Percentiles rank a stretch among this genome's conserved stretches.
Evolutionary conservation across 2,797 vertebrate genomes (phyloP).

Genomic region (Enteromius thamalakanensis): DNA sequence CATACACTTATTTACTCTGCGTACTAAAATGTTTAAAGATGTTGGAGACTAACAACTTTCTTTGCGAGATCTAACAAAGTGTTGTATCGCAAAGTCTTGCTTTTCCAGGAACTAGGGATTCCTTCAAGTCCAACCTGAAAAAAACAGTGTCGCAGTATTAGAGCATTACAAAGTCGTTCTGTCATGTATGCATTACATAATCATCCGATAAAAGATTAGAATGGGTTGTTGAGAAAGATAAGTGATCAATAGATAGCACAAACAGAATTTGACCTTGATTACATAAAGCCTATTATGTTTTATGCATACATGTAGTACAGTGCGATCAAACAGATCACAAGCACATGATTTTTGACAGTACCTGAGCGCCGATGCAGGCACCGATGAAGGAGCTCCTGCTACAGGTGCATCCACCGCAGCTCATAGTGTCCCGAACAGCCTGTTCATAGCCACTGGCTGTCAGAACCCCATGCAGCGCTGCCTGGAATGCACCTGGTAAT

Average conservation of each 20-base stretch:
- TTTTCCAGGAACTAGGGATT: conserved; percentile 74
- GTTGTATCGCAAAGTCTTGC: conserved; percentile 67
- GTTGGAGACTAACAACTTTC: conserved; percentile 66
- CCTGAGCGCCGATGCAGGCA: conserved; percentile 80
- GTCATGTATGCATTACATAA: neutral
- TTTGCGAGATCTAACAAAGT: conserved; percentile 68
- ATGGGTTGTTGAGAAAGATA: neutral
- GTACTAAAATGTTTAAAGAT: conserved; percentile 47
- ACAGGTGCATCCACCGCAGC: conserved; percentile 79
- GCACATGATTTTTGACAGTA: conserved; percentile 39
- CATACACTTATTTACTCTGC: neutral
- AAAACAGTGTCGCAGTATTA: neutral
- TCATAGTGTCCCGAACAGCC: conserved; percentile 76
- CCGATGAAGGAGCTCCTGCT: conserved; percentile 80
- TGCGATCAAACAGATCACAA: neutral
- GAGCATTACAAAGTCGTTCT: neutral
- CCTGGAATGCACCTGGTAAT: conserved; percentile 81
- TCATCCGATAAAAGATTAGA: neutral
- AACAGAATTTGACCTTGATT: neutral
- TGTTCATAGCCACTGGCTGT: conserved; percentile 70
- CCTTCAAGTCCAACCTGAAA: conserved; percentile 70
- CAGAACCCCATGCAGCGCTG: conserved; percentile 79
- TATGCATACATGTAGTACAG: neutral
- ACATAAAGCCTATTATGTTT: neutral
- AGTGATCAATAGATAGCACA: neutral